Conservation (phyloP, 2,113 vertebrate species). For the Hemichromis elongatus region DNA sequence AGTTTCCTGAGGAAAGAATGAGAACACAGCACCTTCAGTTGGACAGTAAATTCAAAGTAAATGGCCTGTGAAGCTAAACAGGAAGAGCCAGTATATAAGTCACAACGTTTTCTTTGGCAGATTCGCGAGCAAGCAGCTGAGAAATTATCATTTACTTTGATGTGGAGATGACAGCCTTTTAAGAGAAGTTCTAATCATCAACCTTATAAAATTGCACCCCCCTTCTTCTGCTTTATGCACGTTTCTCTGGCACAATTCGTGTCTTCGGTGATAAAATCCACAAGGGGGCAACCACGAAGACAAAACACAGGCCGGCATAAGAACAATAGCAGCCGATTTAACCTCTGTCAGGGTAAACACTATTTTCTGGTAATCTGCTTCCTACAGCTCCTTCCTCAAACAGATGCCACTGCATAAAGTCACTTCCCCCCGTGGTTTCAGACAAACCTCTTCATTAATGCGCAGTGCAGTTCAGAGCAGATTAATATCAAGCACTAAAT, state of each 20-base stretch:
- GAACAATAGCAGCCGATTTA: conserved; percentile 68
- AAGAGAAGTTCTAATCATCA: neutral
- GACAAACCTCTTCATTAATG: neutral
- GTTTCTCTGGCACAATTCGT: neutral
- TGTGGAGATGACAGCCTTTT: neutral
- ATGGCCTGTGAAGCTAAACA: conserved; percentile 19
- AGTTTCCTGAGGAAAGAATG: conserved; percentile 72
- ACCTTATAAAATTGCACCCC: neutral
- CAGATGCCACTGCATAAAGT: conserved; percentile 15
- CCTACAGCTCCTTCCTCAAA: conserved; percentile 71
- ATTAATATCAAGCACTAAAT: neutral
- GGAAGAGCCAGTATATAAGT: conserved; percentile 1
- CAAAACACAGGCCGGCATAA: conserved; percentile 36
- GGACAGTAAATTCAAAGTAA: neutral
- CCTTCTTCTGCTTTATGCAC: neutral
- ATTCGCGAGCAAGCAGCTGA: neutral
- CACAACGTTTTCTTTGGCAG: neutral
- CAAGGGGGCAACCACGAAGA: conserved; percentile 28
- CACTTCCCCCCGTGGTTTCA: neutral
- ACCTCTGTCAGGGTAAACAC: conserved; percentile 50
- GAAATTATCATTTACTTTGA: neutral
- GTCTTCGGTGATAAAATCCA: conserved; percentile 29
- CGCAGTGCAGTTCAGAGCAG: neutral
- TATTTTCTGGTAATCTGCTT: conserved; percentile 68
- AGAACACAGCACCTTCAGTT: conserved; percentile 40